Percentiles rank a stretch among this genome's conserved stretches.
These are phyloP conservation scores for Drosophila subobscura DNA, from an alignment of 1,140 invertebrate genomes.

Conservation along the genomic window DNA sequence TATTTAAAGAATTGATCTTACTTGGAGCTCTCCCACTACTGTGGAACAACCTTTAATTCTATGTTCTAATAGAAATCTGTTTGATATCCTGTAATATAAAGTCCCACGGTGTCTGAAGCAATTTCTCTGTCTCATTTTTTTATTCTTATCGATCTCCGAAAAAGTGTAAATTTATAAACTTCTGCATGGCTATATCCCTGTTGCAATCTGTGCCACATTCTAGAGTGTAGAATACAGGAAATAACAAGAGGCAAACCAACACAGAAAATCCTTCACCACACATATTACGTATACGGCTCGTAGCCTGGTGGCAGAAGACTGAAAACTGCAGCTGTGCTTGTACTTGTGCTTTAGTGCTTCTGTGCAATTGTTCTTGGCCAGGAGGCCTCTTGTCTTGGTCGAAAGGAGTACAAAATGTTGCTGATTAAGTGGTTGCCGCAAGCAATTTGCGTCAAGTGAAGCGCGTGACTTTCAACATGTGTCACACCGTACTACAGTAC, in stretches of 20 bases:
- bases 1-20: no score
- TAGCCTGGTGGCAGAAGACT: not conserved
- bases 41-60: no score
- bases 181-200: not conserved
- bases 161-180: no score
- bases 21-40: no score
- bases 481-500: slow-evolving; percentile 25
- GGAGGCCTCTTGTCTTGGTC: slow-evolving; percentile 20
- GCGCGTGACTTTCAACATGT: slow-evolving; percentile 67
- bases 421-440: slow-evolving; percentile 75
- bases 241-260: slow-evolving; percentile 4
- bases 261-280: slow-evolving; percentile 1
- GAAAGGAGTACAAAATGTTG: slow-evolving; percentile 60
- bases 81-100: no score
- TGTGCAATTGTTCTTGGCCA: slow-evolving; percentile 6
- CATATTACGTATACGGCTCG: slow-evolving; percentile 39
- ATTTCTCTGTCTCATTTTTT: no score
- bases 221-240: not conserved
- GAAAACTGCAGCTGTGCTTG: not conserved
- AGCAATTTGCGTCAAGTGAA: slow-evolving; percentile 73
- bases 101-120: no score
- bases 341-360: slow-evolving; percentile 4
- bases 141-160: slow-evolving; percentile 9
- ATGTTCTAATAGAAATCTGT: no score
- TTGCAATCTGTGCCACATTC: slow-evolving; percentile 23